Evolutionary conservation across 2,797 vertebrate species (phyloP).

Genomic region (Peromyscus aztecus): DNA sequence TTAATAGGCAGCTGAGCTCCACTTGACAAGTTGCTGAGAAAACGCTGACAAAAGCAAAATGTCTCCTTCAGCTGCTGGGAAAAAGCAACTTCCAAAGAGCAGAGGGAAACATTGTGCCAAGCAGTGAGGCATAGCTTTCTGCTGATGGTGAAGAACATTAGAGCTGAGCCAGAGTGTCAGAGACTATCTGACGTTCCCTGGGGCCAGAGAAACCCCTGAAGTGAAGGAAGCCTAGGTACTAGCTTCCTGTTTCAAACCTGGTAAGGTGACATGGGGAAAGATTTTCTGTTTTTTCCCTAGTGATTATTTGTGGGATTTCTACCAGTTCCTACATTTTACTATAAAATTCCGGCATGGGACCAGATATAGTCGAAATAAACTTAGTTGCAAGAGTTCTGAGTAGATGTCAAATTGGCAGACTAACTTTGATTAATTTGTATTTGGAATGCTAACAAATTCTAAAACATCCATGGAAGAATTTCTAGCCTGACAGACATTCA

Average conservation of each 20-base stretch:
- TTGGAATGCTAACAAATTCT: constrained; percentile 67
- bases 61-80: constrained; percentile 1
- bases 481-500: constrained; percentile 72
- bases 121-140: constrained; percentile 38
- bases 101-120: constrained; percentile 13
- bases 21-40: constrained; percentile 57
- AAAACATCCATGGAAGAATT: constrained; percentile 57
- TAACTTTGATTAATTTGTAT: constrained; percentile 44
- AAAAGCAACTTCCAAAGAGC: constrained; percentile 32
- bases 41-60: constrained; percentile 67
- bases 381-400: neutral
- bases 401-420: constrained; percentile 14
- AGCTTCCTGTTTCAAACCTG: constrained; percentile 38
- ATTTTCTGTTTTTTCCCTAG: neutral
- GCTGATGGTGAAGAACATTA: constrained; percentile 65
- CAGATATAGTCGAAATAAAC: neutral
- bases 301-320: neutral
- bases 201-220: neutral
- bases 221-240: neutral
- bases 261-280: constrained; percentile 16
- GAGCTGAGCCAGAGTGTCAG: constrained; percentile 20
- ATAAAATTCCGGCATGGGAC: neutral
- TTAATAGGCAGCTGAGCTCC: constrained; percentile 51
- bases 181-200: constrained; percentile 12
- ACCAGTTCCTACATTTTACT: neutral